These are phyloP conservation scores for Lineus longissimus DNA, from an alignment of 1,140 invertebrate genomes.

Conservation along the genomic window DNA sequence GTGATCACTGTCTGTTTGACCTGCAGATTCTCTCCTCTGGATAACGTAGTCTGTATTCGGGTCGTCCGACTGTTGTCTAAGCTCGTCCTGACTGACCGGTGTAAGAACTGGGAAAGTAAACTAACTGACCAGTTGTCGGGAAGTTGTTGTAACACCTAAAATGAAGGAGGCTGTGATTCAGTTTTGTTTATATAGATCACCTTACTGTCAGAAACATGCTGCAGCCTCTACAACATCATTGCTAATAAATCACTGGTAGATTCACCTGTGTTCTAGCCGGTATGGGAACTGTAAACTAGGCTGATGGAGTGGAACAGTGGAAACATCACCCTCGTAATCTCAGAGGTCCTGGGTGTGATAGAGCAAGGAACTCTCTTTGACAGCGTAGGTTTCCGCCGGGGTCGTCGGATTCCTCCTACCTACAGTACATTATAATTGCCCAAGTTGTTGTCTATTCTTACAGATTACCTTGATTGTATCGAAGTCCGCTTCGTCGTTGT, in stretches of 20 bases:
- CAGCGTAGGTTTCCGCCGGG: too few species aligned
- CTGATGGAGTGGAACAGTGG: background rate
- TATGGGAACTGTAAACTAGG: background rate
- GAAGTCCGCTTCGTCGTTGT: constrained; percentile 55
- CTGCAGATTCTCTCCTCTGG: constrained; percentile 53
- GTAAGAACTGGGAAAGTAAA: constrained; percentile 53
- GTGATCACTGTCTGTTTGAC: constrained; percentile 51
- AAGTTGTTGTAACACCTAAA: constrained; percentile 53
- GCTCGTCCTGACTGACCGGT: constrained; percentile 47
- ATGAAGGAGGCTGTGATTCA: background rate
- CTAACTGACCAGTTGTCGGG: constrained; percentile 56
- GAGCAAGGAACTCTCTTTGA: too few species aligned
- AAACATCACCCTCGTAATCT: too few species aligned
- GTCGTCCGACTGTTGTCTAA: constrained; percentile 50
- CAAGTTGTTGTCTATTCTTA: too few species aligned
- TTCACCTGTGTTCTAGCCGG: background rate
- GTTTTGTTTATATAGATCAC: background rate
- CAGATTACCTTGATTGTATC: constrained; percentile 50
- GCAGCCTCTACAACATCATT: background rate
- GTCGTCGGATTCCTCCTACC: too few species aligned
- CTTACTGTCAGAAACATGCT: background rate
- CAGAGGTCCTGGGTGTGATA: too few species aligned
- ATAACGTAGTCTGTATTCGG: constrained; percentile 52
- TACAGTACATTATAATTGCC: too few species aligned
- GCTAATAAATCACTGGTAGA: background rate